A percentile compares a stretch with the other conserved stretches of the same genome.
These are phyloP conservation scores for Brachionus rubens DNA, from an alignment of 1,140 invertebrate species.

Conservation along the genomic window DNA sequence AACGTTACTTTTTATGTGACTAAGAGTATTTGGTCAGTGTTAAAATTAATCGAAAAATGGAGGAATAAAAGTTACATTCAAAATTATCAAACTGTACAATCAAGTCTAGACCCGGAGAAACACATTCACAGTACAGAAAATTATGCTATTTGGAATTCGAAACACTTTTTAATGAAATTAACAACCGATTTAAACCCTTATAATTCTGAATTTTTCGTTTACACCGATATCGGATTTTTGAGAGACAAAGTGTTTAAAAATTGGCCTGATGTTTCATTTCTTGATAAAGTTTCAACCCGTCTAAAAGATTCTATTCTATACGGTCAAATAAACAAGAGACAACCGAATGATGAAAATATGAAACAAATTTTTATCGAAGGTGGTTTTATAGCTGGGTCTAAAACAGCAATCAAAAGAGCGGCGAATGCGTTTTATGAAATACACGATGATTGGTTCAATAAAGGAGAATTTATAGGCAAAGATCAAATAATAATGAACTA, in stretches of 20 bases:
- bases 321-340: not conserved
- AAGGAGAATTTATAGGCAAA: not conserved
- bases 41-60: not conserved
- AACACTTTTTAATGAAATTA: not conserved
- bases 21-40: not conserved
- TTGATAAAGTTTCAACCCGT: not conserved
- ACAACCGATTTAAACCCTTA: not conserved
- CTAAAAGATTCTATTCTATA: not conserved
- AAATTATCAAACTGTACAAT: not conserved
- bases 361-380: not conserved
- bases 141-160: constrained; percentile 1
- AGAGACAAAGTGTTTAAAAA: not conserved
- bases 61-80: not conserved
- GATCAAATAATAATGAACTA: not conserved
- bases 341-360: not conserved
- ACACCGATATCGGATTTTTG: not conserved
- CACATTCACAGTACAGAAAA: not conserved
- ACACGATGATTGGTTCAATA: not conserved
- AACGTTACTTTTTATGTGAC: too few relatives aligned
- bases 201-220: not conserved
- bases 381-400: not conserved
- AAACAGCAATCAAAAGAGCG: not conserved
- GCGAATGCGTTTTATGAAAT: too few relatives aligned
- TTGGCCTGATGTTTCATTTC: not conserved
- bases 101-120: not conserved